Evolutionary conservation across 2,113 vertebrate genomes (phyloP).

Genomic region (Etia nguti): DNA sequence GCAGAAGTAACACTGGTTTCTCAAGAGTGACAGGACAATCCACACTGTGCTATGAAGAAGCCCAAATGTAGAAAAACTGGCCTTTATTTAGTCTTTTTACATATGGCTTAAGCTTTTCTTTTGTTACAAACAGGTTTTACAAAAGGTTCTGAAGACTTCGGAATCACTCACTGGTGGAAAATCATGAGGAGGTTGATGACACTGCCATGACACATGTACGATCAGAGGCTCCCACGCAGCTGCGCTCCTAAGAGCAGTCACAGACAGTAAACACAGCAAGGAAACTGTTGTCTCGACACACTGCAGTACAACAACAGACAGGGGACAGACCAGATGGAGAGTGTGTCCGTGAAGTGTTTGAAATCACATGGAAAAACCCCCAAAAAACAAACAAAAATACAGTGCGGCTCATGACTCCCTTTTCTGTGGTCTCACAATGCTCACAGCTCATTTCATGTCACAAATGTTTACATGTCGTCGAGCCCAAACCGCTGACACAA

Average conservation of each 20-base stretch:
- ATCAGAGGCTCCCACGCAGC: conserved; percentile 12
- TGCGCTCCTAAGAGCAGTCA: conserved; percentile 9
- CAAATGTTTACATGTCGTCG: neutral
- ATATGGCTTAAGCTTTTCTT: conserved; percentile 72
- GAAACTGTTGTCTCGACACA: neutral
- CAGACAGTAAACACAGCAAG: conserved; percentile 17
- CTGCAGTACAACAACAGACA: conserved; percentile 19
- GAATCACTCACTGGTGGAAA: conserved; percentile 51
- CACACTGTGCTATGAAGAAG: neutral
- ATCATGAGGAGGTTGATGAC: conserved; percentile 14
- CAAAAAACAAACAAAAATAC: neutral
- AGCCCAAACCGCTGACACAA: neutral
- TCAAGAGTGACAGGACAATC: neutral
- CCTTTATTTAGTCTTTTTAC: conserved; percentile 69
- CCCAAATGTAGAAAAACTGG: conserved; percentile 53
- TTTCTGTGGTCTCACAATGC: neutral
- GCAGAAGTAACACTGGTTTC: neutral
- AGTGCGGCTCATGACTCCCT: conserved; percentile 7
- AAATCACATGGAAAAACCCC: neutral
- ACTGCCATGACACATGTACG: conserved; percentile 8
- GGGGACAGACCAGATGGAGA: conserved; percentile 17
- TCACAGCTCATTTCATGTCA: neutral
- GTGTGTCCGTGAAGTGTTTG: neutral
- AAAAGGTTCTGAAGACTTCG: conserved; percentile 57
- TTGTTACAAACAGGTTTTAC: conserved; percentile 69